Evolutionary conservation across 2,113 vertebrate species (phyloP).

Genomic region (Caranx ignobilis): DNA sequence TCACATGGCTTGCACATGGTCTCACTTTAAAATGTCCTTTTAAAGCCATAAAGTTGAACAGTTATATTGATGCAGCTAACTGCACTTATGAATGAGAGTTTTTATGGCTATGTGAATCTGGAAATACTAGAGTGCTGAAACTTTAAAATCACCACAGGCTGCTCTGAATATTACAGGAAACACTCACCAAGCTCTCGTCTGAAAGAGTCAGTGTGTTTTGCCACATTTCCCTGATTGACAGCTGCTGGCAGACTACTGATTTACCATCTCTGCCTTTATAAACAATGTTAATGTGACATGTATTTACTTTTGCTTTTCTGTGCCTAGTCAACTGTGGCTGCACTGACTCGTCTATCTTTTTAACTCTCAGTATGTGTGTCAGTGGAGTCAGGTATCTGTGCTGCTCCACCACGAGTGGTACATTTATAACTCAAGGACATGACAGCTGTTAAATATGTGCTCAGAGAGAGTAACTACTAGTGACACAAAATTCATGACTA

Average conservation of each 20-base stretch:
- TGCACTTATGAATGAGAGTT: background rate
- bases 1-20: background rate
- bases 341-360: conserved; percentile 20
- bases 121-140: background rate
- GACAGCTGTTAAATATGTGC: conserved; percentile 64
- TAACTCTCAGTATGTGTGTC: conserved; percentile 60
- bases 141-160: conserved; percentile 3
- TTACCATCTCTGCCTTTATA: background rate
- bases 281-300: background rate
- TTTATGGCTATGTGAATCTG: background rate
- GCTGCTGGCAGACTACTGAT: background rate
- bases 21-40: background rate
- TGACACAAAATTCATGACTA: conserved; percentile 10
- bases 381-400: conserved; percentile 67
- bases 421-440: conserved; percentile 70
- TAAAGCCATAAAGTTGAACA: background rate
- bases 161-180: background rate
- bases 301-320: conserved; percentile 40
- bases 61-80: background rate
- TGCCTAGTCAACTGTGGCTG: conserved; percentile 51
- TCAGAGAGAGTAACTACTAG: conserved; percentile 15
- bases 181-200: background rate
- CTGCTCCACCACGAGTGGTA: conserved; percentile 47
- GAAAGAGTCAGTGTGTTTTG: background rate
- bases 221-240: background rate